Evolutionary conservation across 1,140 invertebrate species (phyloP).

Genomic region (fruit fly (Drosophila melanogaster)): DNA sequence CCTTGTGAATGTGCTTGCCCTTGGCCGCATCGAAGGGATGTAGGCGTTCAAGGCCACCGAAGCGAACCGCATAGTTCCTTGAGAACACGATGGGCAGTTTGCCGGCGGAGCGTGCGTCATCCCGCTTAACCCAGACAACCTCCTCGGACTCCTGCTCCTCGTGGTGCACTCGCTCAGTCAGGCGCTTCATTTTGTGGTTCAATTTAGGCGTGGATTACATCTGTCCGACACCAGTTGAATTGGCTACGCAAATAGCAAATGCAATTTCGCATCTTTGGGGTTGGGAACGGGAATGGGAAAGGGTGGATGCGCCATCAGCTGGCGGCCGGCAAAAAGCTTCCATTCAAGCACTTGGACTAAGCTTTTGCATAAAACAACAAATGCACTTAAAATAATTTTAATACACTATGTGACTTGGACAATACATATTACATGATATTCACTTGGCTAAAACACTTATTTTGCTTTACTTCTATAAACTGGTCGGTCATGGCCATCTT

Average conservation of each 20-base stretch:
- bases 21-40: slow-evolving; percentile 96
- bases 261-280: slow-evolving; percentile 17
- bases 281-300: neutral
- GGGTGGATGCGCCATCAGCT: slow-evolving; percentile 27
- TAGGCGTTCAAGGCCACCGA: slow-evolving; percentile 91
- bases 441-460: no score
- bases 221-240: slow-evolving; percentile 55
- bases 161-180: slow-evolving; percentile 55
- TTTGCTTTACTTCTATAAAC: slow-evolving; percentile 35
- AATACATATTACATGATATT: neutral
- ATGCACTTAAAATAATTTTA: slow-evolving; percentile 22
- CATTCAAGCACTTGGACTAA: slow-evolving; percentile 10
- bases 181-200: slow-evolving; percentile 25
- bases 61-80: slow-evolving; percentile 92
- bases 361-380: slow-evolving; percentile 21
- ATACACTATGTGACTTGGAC: neutral
- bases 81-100: slow-evolving; percentile 91
- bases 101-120: slow-evolving; percentile 15
- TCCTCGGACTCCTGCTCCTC: slow-evolving; percentile 46
- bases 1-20: slow-evolving; percentile 91
- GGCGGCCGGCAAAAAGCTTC: slow-evolving; percentile 31
- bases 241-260: slow-evolving; percentile 37
- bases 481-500: slow-evolving; percentile 10
- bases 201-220: slow-evolving; percentile 4
- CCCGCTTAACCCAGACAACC: slow-evolving; percentile 55